Conservation (phyloP, 2,113 vertebrate genomes). For the Porphyrio hochstetteri region DNA sequence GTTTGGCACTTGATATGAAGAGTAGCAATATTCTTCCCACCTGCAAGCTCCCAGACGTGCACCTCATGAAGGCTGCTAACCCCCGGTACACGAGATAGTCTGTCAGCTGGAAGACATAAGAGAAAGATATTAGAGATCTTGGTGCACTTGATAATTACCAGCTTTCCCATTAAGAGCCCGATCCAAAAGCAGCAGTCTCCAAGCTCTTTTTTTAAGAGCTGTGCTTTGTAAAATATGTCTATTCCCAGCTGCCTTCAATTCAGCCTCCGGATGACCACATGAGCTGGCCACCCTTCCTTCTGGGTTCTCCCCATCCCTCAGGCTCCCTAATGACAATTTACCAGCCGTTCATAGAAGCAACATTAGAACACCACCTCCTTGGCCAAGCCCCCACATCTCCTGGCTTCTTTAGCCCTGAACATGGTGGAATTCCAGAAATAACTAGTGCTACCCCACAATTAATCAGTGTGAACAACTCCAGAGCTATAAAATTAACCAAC, state of each 20-base stretch:
- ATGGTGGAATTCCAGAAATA: not conserved
- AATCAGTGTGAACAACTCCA: not conserved
- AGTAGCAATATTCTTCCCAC: conserved; percentile 81
- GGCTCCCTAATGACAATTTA: not conserved
- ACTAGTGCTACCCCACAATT: not conserved
- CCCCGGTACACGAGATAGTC: conserved; percentile 68
- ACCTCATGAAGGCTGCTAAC: conserved; percentile 81
- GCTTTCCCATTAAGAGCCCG: not conserved
- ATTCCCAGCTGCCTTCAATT: not conserved
- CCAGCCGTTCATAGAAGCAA: not conserved
- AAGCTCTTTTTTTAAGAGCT: not conserved
- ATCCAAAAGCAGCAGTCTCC: not conserved
- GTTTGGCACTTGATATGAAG: conserved; percentile 80
- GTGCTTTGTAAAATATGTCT: not conserved
- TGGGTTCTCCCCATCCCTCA: not conserved
- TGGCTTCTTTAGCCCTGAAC: not conserved
- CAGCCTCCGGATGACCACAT: not conserved
- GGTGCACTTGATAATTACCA: not conserved
- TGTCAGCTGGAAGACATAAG: conserved; percentile 70
- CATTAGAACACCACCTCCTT: not conserved
- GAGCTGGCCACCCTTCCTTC: not conserved
- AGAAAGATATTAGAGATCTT: not conserved
- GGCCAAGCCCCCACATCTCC: not conserved
- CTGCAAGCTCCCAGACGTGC: conserved; percentile 83
- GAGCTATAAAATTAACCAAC: not conserved